Evolutionary conservation across 2,113 vertebrate species (phyloP).

Genomic region (Mirza zaza): DNA sequence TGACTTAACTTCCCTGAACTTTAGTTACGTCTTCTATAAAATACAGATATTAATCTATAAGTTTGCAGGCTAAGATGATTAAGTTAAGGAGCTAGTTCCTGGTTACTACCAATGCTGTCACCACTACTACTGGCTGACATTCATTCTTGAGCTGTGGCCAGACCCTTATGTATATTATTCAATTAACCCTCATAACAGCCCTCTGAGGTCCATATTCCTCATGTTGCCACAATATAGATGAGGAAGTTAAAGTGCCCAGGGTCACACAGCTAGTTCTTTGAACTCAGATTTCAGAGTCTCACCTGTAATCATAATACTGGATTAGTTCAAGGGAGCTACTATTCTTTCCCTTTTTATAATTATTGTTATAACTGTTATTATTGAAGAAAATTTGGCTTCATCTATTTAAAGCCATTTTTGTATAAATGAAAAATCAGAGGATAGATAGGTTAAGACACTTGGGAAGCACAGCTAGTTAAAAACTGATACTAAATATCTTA

Average conservation of each 20-base stretch:
- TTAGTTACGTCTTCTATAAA: slow-evolving; percentile 13
- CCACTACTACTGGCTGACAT: neutral
- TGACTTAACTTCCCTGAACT: slow-evolving; percentile 26
- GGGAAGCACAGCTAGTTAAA: neutral
- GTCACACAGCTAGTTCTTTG: neutral
- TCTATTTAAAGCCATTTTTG: neutral
- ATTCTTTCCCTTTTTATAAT: neutral
- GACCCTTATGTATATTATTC: neutral
- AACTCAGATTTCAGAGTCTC: neutral
- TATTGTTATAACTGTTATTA: neutral
- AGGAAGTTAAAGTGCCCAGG: neutral
- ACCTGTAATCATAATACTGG: neutral
- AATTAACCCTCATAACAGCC: neutral
- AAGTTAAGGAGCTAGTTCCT: neutral
- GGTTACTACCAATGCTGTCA: neutral
- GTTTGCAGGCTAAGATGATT: neutral
- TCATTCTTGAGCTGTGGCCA: neutral
- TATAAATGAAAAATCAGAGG: neutral
- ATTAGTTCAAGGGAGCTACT: neutral
- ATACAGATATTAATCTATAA: neutral
- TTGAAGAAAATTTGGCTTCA: neutral
- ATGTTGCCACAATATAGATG: slow-evolving; percentile 21
- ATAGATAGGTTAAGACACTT: neutral
- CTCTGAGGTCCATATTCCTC: neutral
- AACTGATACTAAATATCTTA: neutral